Conservation (phyloP, 2,888 invertebrate species). For the Parnassius smintheus region DNA sequence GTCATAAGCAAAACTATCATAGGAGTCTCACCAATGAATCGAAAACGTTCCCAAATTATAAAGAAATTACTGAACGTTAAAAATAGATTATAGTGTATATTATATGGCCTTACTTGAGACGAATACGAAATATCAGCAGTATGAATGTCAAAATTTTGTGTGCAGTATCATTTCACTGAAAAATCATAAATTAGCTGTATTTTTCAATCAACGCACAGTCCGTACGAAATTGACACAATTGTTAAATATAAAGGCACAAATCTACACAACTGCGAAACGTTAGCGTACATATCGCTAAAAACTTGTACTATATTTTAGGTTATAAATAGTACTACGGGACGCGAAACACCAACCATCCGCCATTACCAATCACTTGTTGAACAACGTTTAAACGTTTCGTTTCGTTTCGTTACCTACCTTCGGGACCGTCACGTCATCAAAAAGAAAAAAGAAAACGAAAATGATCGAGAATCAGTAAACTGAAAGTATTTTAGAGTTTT, state of each 20-base stretch:
- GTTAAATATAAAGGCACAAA: conserved; percentile 75
- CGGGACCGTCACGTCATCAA: conserved; percentile 76
- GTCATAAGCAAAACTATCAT: conserved; percentile 72
- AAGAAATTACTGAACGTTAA: conserved; percentile 80
- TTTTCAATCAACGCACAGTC: conserved; percentile 71
- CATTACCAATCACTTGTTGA: conserved; percentile 78
- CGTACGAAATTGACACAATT: conserved; percentile 76
- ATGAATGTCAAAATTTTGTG: conserved; percentile 80
- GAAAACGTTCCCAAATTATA: conserved; percentile 76
- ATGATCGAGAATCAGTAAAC: conserved; percentile 37
- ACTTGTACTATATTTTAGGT: conserved; percentile 81
- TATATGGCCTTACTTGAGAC: conserved; percentile 81
- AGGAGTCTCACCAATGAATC: conserved; percentile 74
- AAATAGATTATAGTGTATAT: conserved; percentile 80
- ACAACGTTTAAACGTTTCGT: conserved; percentile 61
- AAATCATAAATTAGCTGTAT: conserved; percentile 65
- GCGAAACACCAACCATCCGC: conserved; percentile 80
- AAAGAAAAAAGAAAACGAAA: conserved; percentile 44
- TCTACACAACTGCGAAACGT: conserved; percentile 76
- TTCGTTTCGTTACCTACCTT: conserved; percentile 42
- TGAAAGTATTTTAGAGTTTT: conserved; percentile 30
- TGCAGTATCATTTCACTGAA: conserved; percentile 81
- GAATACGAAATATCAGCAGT: conserved; percentile 80
- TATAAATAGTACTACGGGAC: conserved; percentile 81
- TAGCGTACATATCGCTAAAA: conserved; percentile 81